Evolutionary conservation across 2,113 vertebrate genomes (phyloP).

Genomic region (Oncorhynchus tshawytscha): DNA sequence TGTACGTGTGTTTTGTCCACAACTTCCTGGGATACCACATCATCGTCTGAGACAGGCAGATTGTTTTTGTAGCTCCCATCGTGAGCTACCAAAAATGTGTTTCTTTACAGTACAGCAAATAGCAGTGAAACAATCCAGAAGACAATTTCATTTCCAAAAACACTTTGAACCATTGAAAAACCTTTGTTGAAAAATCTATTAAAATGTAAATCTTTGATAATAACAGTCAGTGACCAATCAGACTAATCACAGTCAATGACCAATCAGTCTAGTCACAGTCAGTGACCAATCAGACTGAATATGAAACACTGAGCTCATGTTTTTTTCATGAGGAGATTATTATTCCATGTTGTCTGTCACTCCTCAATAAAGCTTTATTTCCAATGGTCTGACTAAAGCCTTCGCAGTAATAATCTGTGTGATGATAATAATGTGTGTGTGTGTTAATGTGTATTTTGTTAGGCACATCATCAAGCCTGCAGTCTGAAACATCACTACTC

Average conservation of each 20-base stretch:
- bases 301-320: not conserved
- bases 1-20: not conserved
- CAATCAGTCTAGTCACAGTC: not conserved
- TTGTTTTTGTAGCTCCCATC: not conserved
- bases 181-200: no score
- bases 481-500: constrained; percentile 32
- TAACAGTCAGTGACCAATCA: not conserved
- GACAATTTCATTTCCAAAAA: no score
- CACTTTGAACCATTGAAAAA: no score
- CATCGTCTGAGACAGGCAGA: not conserved
- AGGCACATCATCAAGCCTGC: constrained; percentile 21
- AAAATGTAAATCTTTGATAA: no score
- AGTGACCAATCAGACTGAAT: not conserved
- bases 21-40: not conserved
- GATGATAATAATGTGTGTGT: no score
- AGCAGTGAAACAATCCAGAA: no score
- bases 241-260: not conserved
- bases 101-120: no score
- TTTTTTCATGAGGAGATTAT: not conserved
- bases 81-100: not conserved
- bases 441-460: constrained; percentile 14
- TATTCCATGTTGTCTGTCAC: not conserved
- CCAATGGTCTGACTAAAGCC: not conserved
- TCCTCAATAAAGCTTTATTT: constrained; percentile 1
- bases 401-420: no score